Evolutionary conservation across 2,113 vertebrate species (phyloP).

Genomic region (Aleadryas rufinucha): DNA sequence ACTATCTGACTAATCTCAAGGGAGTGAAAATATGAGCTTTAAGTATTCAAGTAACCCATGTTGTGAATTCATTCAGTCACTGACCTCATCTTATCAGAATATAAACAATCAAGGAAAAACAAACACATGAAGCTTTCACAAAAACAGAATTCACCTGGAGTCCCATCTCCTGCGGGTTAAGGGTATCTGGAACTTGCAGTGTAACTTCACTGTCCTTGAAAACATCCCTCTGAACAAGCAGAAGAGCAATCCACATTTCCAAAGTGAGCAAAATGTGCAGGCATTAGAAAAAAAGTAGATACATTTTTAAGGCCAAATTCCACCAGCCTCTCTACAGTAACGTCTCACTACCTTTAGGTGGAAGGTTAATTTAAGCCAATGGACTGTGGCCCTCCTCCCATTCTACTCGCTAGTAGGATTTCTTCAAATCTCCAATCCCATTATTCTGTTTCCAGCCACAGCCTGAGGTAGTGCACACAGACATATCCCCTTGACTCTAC

Average conservation of each 20-base stretch:
- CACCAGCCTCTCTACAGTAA: rapidly evolving
- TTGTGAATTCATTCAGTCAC: conserved; percentile 21
- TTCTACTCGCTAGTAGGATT: neutral
- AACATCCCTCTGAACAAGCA: neutral
- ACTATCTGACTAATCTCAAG: neutral
- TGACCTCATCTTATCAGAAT: conserved; percentile 22
- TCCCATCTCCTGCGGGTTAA: neutral
- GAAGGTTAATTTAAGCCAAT: neutral
- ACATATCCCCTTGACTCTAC: neutral
- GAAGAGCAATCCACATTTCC: neutral
- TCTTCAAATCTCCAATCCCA: neutral
- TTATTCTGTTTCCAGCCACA: neutral
- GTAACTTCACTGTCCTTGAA: neutral
- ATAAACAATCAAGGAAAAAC: conserved; percentile 35
- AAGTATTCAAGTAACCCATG: neutral
- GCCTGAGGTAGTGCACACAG: neutral
- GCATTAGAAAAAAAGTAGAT: neutral
- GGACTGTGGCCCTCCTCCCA: neutral
- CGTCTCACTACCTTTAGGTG: neutral
- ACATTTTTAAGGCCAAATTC: neutral
- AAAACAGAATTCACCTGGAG: neutral
- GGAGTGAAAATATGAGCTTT: conserved; percentile 27
- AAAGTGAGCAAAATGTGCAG: neutral
- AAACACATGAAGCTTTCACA: conserved; percentile 9
- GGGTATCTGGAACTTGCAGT: neutral